Base-by-base conservation (phyloP, 2,888 invertebrate genomes). In the Euzetes globulus region DNA sequence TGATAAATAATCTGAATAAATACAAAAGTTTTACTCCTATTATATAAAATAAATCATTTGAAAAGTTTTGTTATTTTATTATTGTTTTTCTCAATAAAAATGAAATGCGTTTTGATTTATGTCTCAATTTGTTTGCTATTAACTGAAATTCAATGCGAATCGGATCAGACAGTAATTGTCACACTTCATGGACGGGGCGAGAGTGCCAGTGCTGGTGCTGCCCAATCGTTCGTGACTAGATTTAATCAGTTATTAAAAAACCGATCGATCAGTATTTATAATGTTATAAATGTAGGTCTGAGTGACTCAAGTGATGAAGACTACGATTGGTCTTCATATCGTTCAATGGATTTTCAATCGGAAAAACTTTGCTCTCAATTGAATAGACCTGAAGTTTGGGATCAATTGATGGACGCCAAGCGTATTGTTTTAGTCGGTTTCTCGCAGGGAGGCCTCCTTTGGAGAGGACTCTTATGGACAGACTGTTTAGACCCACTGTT, bases 321-420 rank as follows among this genome's bases (percentile, higher is more conserved):
- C 68, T 68, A 68, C 22, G 41, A 68, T 15, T 68, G 68, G 68
- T 68, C 68, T 41, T 41, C 68, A 7, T 68, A 41, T 68, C 68
- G 68, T 6, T 68, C 68, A n/a, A 68, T 68, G 68, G 22, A 11
- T 41, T 68, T 33, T 13, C 68, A 68, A 68, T 22, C 68, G 13
- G 45, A 22, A 2, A 37, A 68, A 41, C 41, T 68, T 3, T 68
- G 68, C n/a, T n/a, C 17, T 22, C 45, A 68, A n/a, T 11, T 68
- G 13, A 1, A 6, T 13, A 68, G 19, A 63, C 63, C 68, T 9
- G 9, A 68, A 22, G 17, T 29, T n/a, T 68, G 68, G 68, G 4
- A 41, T 6, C 68, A 68, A 68, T 22, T 68, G 13, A 37, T 68
- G 41, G 11, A 37, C 7, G 22, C 68, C 5, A 60, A 33, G 11